Conservation (phyloP, 2,797 vertebrate species). For the Malurus splendens region DNA sequence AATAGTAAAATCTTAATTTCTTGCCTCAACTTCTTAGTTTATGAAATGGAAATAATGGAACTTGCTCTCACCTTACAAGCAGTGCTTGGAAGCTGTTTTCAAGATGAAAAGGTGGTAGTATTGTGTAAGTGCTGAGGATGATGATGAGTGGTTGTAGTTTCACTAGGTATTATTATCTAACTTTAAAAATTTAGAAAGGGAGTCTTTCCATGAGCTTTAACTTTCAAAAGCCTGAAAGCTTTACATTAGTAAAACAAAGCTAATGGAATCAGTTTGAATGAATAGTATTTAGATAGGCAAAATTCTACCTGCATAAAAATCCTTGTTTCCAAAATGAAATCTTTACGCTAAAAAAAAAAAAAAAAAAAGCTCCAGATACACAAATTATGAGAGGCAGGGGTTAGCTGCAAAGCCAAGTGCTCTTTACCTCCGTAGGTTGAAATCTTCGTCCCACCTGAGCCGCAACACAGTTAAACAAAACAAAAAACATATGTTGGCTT, state of each 20-base stretch:
- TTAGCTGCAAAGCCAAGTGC: not conserved
- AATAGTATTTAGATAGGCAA: not conserved
- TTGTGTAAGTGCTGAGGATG: not conserved
- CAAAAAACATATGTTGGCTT: not conserved
- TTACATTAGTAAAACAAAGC: not conserved
- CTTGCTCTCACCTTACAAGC: not conserved
- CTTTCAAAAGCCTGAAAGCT: not conserved
- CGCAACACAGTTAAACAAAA: not conserved
- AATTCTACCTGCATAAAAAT: not conserved
- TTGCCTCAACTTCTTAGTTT: not conserved
- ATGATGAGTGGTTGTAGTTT: not conserved
- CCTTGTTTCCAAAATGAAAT: not conserved
- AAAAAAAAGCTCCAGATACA: not conserved
- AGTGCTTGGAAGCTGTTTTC: not conserved
- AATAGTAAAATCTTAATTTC: not conserved
- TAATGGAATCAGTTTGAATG: not conserved
- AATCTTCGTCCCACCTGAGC: not conserved
- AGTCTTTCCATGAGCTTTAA: not conserved
- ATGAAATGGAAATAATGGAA: not conserved
- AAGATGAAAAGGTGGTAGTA: not conserved
- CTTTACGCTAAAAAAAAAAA: not conserved
- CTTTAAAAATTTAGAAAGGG: not conserved
- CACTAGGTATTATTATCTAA: not conserved
- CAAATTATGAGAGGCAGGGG: not conserved
- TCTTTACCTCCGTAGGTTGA: not conserved